Evolutionary conservation across 2,797 vertebrate species (phyloP).

Genomic region (Halcyon chelicuti): DNA sequence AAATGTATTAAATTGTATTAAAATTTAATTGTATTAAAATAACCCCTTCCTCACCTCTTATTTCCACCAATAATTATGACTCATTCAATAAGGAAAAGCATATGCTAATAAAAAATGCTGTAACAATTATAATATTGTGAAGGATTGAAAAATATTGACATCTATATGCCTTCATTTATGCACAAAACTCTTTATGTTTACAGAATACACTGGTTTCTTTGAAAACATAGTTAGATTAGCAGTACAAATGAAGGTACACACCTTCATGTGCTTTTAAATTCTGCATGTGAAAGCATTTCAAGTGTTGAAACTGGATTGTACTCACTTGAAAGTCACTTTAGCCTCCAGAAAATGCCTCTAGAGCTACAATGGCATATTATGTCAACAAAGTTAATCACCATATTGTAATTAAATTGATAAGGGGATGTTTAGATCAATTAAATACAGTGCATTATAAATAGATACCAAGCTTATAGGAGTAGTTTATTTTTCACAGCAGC

Average conservation of each 20-base stretch:
- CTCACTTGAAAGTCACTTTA: background rate
- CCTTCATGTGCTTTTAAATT: background rate
- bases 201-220: background rate
- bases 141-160: background rate
- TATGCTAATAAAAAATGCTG: background rate
- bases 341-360: background rate
- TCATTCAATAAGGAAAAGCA: background rate
- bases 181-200: background rate
- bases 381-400: background rate
- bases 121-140: background rate
- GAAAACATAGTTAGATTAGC: background rate
- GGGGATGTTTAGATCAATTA: background rate
- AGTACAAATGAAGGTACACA: background rate
- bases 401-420: background rate
- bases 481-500: background rate
- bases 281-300: background rate
- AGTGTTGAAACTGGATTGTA: background rate
- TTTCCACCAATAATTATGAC: background rate
- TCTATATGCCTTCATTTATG: background rate
- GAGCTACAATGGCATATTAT: background rate
- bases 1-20: background rate
- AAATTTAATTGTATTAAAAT: background rate
- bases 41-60: background rate
- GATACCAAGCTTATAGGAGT: background rate
- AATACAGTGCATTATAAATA: background rate